These are phyloP conservation scores for Cydia strobilella DNA, from an alignment of 1,140 invertebrate species.

Conservation along the genomic window DNA sequence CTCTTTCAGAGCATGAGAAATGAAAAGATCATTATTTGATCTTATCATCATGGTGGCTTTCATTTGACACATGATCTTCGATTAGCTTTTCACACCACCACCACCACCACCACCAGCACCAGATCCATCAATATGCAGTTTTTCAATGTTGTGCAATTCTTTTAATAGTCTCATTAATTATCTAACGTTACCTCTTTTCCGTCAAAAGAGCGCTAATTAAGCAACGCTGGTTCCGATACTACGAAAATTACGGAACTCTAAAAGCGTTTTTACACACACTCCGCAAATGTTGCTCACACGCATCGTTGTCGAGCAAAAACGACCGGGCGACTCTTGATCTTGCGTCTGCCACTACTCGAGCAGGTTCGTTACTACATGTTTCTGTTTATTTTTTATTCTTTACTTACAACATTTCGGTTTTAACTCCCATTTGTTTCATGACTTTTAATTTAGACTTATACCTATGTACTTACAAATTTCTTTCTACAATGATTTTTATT, in stretches of 20 bases:
- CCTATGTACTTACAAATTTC: neutral
- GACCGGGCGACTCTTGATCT: constrained; percentile 44
- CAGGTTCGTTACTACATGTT: constrained; percentile 36
- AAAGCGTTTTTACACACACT: constrained; percentile 52
- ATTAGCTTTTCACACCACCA: neutral
- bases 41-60: neutral
- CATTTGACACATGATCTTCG: constrained; percentile 8
- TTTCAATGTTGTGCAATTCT: neutral
- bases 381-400: constrained; percentile 38
- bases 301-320: constrained; percentile 59
- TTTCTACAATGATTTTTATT: neutral
- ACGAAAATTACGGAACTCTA: constrained; percentile 22
- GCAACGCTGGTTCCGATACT: neutral
- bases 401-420: constrained; percentile 36
- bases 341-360: constrained; percentile 40
- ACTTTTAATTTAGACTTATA: neutral
- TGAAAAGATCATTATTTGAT: constrained; percentile 15
- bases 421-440: neutral
- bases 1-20: no score
- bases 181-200: neutral
- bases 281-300: constrained; percentile 70
- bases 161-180: neutral
- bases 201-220: neutral
- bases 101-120: neutral
- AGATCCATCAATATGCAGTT: neutral